Evolutionary conservation across 2,797 vertebrate species (phyloP).

Genomic region (Neosalanx taihuensis): DNA sequence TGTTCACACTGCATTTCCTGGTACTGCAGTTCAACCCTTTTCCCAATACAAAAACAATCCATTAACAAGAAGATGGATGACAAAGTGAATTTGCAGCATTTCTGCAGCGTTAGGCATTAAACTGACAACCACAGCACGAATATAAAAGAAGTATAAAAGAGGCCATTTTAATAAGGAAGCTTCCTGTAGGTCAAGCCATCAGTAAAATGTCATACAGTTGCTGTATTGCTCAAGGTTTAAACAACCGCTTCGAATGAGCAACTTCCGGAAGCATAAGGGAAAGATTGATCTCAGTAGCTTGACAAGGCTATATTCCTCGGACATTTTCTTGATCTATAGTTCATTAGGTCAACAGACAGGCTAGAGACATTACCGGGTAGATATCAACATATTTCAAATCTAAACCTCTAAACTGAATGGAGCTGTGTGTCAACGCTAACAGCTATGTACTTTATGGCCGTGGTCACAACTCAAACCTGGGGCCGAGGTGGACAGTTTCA

Average conservation of each 20-base stretch:
- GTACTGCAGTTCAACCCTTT: too few species aligned
- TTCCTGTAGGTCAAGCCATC: background rate
- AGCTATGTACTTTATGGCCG: conserved; percentile 22
- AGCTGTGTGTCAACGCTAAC: conserved; percentile 28
- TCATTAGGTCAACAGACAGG: conserved; percentile 13
- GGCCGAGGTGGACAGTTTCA: background rate
- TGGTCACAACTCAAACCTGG: conserved; percentile 1
- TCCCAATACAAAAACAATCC: too few species aligned
- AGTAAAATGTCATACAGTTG: background rate
- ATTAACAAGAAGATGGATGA: background rate
- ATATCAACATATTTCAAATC: conserved; percentile 39
- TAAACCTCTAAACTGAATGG: conserved; percentile 36
- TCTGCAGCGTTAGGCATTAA: too few species aligned
- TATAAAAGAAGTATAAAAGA: background rate
- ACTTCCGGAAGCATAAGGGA: conserved; percentile 8
- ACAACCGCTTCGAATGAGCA: conserved; percentile 24
- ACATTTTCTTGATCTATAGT: conserved; percentile 35
- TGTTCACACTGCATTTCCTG: too few species aligned
- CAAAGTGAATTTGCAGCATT: too few species aligned
- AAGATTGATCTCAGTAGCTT: conserved; percentile 34
- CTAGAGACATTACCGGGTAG: conserved; percentile 21
- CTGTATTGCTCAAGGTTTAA: conserved; percentile 20
- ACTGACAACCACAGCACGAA: background rate
- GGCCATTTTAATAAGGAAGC: background rate
- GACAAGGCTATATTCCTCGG: conserved; percentile 14